Base-by-base conservation (phyloP, 1,140 invertebrate species). In the Aphelenchoides besseyi region DNA sequence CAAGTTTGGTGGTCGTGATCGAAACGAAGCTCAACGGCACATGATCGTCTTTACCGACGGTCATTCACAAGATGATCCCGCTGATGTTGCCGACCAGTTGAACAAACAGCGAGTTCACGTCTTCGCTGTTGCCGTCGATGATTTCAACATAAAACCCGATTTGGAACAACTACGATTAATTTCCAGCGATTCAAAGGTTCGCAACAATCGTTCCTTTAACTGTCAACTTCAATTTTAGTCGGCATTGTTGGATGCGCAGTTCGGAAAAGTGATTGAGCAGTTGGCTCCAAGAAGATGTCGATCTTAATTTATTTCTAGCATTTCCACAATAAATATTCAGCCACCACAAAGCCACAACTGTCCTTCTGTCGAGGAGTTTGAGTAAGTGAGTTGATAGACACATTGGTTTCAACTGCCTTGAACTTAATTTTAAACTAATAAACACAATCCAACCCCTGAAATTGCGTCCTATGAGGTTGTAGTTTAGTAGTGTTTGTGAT, bases 1-100 rank as follows among this genome's bases (percentile, higher is more conserved):
- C 18, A 73, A 73, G 48, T 74, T 37, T 59, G 71, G 71, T 12
- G 71, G 71, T n/a, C 30, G 71, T 26, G 5, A 8, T 5, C 55
- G 55, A 8, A 18, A 18, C 5, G 55, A 59, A 18, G 5, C 32
- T 33, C 55, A 59, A 33, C 55, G 55, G 5, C 18, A 59, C 16
- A 16, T 73, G 16, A 52, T 73, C 30, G 35, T 73, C 9, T 73
- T 73, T 37, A 74, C 71, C 5, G 71, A 73, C 35, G 71, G 71
- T 32, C 69, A 73, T 55, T 74, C 70, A 12, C 71, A 73, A 41
- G 71, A 73, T 30, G 71, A 73, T 32, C 71, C 71, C 12, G 36
- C 33, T 26, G 71, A 73, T 2, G 35, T 73, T 54, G 71, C 71
- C n/a, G 8, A 28, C 29, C 12, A 66, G n/a, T 68, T 73, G 9